Percentiles rank a stretch among this genome's conserved stretches.
Conservation (phyloP, 2,888 invertebrate species). For the Drosophila austrosaltans region DNA sequence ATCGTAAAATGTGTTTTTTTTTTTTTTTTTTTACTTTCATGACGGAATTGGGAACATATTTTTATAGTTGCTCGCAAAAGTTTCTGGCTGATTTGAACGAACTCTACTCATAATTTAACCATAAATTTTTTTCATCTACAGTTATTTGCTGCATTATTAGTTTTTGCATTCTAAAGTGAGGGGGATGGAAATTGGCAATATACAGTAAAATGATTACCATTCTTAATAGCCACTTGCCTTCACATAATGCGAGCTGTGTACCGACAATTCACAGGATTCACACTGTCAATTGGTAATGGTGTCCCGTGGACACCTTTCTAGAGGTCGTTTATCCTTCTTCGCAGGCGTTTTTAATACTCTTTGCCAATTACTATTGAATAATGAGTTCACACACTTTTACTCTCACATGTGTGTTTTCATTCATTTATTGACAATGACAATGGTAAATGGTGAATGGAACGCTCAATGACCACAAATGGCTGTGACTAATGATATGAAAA, state of each 20-base stretch:
- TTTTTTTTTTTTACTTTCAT: slow-evolving; percentile 26
- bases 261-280: no score
- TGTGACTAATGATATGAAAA: slow-evolving; percentile 29
- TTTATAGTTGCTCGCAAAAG: not conserved
- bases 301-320: not conserved
- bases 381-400: not conserved
- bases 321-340: not conserved
- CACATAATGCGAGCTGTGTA: not conserved
- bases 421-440: not conserved
- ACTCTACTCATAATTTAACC: slow-evolving; percentile 4
- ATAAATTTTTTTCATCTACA: not conserved
- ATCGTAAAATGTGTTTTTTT: slow-evolving; percentile 33
- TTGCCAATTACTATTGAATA: slow-evolving; percentile 12
- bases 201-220: no score
- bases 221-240: not conserved
- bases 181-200: no score
- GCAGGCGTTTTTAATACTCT: not conserved
- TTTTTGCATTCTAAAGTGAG: not conserved
- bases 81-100: not conserved
- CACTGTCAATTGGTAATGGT: no score
- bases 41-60: not conserved
- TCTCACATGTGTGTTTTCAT: not conserved
- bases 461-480: slow-evolving; percentile 2
- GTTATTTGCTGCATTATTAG: slow-evolving; percentile 1
- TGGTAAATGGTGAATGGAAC: not conserved